phyloP scores from a whole-genome alignment of 2,113 vertebrate genomes.

The Ameiurus melas region DNA sequence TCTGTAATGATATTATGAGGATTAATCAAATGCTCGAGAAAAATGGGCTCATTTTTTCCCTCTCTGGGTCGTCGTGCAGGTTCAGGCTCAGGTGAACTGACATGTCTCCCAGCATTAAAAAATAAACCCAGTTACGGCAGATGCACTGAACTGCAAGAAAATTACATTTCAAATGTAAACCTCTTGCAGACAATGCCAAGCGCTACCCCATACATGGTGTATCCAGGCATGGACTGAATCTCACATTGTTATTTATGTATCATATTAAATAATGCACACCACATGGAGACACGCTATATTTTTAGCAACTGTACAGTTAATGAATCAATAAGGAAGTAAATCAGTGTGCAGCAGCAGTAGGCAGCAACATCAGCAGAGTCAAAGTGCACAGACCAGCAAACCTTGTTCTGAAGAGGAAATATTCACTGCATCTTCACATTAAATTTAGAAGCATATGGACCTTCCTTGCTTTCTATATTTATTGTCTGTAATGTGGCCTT shows the following conservation, averaged over 20 bases:
- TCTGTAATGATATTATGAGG: slow-evolving; percentile 34
- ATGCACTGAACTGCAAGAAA: slow-evolving; percentile 9
- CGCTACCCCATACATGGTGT: slow-evolving; percentile 8
- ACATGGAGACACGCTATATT: slow-evolving; percentile 6
- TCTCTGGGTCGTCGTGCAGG: background rate
- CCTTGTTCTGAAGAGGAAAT: background rate
- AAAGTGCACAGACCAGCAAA: background rate
- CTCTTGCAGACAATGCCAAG: background rate
- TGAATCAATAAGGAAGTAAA: slow-evolving; percentile 20
- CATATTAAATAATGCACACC: slow-evolving; percentile 30
- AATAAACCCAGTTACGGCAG: background rate
- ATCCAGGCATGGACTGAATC: slow-evolving; percentile 17
- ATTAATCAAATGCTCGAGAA: slow-evolving; percentile 28
- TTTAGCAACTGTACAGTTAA: slow-evolving; percentile 30
- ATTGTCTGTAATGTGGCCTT: background rate
- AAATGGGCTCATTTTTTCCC: slow-evolving; percentile 16
- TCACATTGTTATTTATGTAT: slow-evolving; percentile 42
- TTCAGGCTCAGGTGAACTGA: background rate
- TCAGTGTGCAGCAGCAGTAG: slow-evolving; percentile 1
- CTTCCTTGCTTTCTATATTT: background rate
- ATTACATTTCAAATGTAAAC: slow-evolving; percentile 30
- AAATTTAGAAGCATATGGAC: slow-evolving; percentile 5
- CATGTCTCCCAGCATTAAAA: slow-evolving; percentile 5
- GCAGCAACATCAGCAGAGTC: background rate
- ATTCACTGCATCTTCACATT: background rate